Percentiles rank a stretch among this genome's conserved stretches.
These are phyloP conservation scores for Nyctibius bracteatus DNA, from an alignment of 2,113 vertebrate genomes.

Conservation along the genomic window DNA sequence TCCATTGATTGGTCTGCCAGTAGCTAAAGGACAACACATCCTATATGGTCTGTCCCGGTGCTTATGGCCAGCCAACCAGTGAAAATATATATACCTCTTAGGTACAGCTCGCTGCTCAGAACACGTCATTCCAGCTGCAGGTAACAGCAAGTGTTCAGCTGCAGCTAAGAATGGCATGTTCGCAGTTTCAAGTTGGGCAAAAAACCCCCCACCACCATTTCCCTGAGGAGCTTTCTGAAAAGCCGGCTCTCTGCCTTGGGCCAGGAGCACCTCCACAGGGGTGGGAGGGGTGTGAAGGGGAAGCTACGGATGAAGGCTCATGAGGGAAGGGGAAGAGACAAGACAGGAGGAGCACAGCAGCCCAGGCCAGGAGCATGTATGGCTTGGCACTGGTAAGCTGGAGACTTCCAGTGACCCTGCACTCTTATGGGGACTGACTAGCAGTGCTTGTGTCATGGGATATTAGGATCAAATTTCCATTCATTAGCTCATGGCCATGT, in stretches of 20 bases:
- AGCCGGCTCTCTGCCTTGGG: background rate
- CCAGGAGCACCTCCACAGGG: background rate
- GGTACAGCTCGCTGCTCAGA: background rate
- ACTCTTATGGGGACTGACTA: fast-evolving
- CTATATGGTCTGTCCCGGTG: background rate
- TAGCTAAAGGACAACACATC: background rate
- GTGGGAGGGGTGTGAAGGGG: background rate
- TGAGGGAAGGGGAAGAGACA: background rate
- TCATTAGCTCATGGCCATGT: fast-evolving
- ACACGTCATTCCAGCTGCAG: background rate
- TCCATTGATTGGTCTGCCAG: background rate
- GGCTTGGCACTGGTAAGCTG: background rate
- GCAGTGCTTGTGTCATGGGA: background rate
- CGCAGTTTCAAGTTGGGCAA: background rate
- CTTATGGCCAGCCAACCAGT: background rate
- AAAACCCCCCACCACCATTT: background rate
- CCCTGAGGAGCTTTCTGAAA: background rate
- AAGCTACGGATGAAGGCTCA: background rate
- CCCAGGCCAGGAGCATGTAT: background rate
- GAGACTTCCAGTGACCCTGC: background rate
- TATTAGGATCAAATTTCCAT: background rate
- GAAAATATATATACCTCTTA: background rate
- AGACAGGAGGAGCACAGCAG: background rate
- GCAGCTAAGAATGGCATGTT: background rate
- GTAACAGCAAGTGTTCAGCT: background rate